Base-by-base conservation (phyloP, 2,888 invertebrate genomes). In the Cantharis lateralis region DNA sequence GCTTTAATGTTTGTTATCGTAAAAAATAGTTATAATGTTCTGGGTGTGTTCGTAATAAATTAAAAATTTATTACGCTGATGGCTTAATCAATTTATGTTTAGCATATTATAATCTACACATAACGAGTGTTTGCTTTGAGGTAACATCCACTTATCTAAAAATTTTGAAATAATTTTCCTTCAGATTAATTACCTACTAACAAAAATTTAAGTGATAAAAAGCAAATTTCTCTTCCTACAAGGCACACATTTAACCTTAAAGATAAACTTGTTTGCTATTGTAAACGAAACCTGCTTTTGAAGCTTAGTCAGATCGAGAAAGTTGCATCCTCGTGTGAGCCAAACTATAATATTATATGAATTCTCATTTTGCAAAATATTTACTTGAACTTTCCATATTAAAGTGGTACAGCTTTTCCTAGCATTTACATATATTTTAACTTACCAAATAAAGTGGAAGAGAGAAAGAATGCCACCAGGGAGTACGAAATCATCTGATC, bases 401-500 rank as follows among this genome's bases (percentile, higher is more conserved):
- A n/a, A 48, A 48, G 48, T 48, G 48, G 48, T 48, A 48, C 48
- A n/a, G 48, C 48, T 48, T n/a, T 9, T 48, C 7, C 5, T 16
- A 63, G 15, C 16, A 63, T 63, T 63, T 63, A 63, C 18, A 66
- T 18, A 26, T 16, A 16, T 66, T 66, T 66, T 9, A 13, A 90
- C 93, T 92, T 88, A 95, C 96, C 96, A 95, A 86, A 94, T 90
- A 78, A 93, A 88, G 88, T 96, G 95, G 82, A 95, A 89, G 77
- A 93, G 88, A 87, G 95, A 91, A 74, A 96, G 91, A 87, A 95
- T 93, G 80, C 92, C 91, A 75, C 94, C 95, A 48, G 96, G 96
- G 72, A 96, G 94, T 81, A 96, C 94, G 83, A 96, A 90, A 89
- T 96, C 96, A 89, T 96, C 96, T 81, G 95, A 95, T 82, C 96